phyloP scores from a whole-genome alignment of 2,888 invertebrate species.

The Microctonus hyperodae region DNA sequence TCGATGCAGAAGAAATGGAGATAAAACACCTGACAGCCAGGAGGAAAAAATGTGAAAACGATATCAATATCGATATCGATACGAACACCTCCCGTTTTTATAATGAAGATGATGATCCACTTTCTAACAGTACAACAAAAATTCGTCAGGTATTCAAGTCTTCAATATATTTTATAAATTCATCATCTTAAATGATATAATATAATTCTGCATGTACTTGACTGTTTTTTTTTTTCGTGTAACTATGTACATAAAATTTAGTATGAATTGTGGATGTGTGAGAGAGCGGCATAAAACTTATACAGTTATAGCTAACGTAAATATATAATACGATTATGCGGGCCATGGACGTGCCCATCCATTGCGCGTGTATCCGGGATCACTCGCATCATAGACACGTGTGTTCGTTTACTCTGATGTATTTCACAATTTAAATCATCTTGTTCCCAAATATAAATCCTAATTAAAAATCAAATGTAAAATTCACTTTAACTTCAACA shows the following conservation, averaged over 20 bases:
- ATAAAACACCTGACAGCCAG: not conserved
- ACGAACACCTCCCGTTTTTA: not conserved
- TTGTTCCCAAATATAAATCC: not conserved
- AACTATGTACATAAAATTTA: no score
- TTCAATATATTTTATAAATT: not conserved
- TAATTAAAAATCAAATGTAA: not conserved
- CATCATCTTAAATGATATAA: not conserved
- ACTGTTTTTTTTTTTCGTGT: no score
- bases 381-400: slow-evolving; percentile 27
- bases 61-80: slow-evolving; percentile 7
- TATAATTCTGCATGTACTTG: not conserved
- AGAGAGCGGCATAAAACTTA: slow-evolving; percentile 23
- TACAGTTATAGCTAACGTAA: slow-evolving; percentile 7
- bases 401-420: slow-evolving; percentile 5
- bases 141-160: not conserved
- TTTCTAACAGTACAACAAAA: slow-evolving; percentile 1
- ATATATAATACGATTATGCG: slow-evolving; percentile 24
- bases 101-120: not conserved
- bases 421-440: slow-evolving; percentile 14
- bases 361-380: slow-evolving; percentile 25
- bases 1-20: slow-evolving; percentile 16
- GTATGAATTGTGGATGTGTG: not conserved
- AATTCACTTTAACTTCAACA: no score
- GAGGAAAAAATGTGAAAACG: not conserved
- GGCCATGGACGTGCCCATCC: slow-evolving; percentile 25